Evolutionary conservation across 2,113 vertebrate species (phyloP), one percentile per base, ranked within the genome.

Genomic region (Siniperca chuatsi): DNA sequence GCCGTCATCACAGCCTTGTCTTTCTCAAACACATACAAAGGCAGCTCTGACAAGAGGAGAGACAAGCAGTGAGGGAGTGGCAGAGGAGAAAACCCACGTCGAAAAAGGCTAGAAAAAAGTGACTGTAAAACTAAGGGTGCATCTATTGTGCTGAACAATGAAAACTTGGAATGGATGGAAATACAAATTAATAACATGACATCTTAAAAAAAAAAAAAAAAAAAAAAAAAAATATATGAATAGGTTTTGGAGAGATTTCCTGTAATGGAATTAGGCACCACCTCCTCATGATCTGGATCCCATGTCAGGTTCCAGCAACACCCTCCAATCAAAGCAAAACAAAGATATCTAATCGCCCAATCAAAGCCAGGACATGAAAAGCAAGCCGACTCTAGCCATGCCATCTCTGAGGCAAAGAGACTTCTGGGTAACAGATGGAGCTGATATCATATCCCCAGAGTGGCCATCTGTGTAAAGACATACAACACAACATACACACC

Each of bases 401-500:
- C 82, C 77, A 71, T 84, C 68, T 83, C 78, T 79, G 81, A 88
- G 65, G 86, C 79, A 89, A 78, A 84, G 35, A 80, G 78, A 76
- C 79, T 89, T 82, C 87, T 88, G 81, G 75, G 83, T 83, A 92
- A 88, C 81, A 89, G 92, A 92, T 90, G 84, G 84, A 79, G 83
- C 62, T 69, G 92, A 93, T 92, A 91, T 71, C 64, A 65, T 68
- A 81, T 89, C 77, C 87, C 77, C 46, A 1, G 54, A 92, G 89
- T 71, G 71, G 72, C 87, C 85, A 79, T 87, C 81, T 89, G 85
- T 73, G 85, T 86, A 86, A 60, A 82, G 86, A 90, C 81, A 86
- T 42, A 79, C 65, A 84, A 73, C 78, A 72, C 68, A 78, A 79
- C 80, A 85, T 74, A 85, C 78, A 86, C 93, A 66, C 37, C 57